Base-by-base conservation (phyloP, 2,797 vertebrate species). In the Acanthiza pusilla region DNA sequence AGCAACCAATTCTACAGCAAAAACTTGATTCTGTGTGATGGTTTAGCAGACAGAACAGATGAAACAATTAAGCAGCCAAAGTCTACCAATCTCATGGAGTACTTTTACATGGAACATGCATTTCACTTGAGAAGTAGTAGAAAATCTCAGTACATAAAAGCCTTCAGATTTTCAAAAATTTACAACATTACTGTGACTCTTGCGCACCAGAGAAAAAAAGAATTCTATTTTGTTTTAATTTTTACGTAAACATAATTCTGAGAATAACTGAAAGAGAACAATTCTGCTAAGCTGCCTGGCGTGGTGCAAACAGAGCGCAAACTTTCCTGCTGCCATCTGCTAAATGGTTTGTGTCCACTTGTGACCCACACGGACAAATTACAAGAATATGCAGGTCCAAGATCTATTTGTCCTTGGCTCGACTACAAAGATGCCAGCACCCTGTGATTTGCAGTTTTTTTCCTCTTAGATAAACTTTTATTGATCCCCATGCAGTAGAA, bases 391-490 rank as follows among this genome's bases (percentile, higher is more conserved):
- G 22, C 47, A 73, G n/a, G 61, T 91, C 85, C 72, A 85, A 80
- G 62, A 80, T 40, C 50, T 67, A 3, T 72, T 92, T 92, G 91
- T 93, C 83, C 89, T 96, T 94, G 82, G 73, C 89, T 75, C 3
- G 0, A 65, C 68, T 78, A 63, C 57, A 74, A 83, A 85, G 57
- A 71, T 47, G 32, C 29, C 76, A 92, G 57, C 27, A 45, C 30
- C 25, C 25, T 58, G 30, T 68, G 60, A 93, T 80, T 47, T 81
- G 65, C 43, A 48, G 58, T 54, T 83, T 79, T 53, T 51, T 68
- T n/a, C 20, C 70, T 81, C 50, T 62, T 9, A 9, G 61, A 66
- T 42, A 63, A 90, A 84, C 22, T 71, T 57, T 6, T 85, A 74
- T 32, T 72, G 79, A 78, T 92, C 43, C n/a, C 19, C 45, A 74